Evolutionary conservation across 2,797 vertebrate species (phyloP), one percentile per base, ranked within the genome.

Genomic region (Tarsius wallacei): DNA sequence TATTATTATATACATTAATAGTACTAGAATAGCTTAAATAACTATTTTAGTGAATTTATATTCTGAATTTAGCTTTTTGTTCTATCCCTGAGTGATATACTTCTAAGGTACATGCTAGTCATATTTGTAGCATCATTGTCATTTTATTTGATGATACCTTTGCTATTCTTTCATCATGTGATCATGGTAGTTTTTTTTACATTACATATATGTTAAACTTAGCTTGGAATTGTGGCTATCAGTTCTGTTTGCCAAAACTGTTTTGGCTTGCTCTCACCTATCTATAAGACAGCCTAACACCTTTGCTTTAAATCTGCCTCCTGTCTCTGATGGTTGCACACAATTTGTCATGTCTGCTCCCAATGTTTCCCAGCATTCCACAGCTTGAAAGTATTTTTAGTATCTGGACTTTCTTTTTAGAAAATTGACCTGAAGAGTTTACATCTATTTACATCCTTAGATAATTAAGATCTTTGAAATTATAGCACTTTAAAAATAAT

Each of bases 321-420:
- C 42, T 70, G 13, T 78, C 82, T 61, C 17, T 57, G 57, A 82
- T n/a, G 9, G 55, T 87, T 31, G 19, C 42, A 61, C n/a, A 68
- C 28, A 94, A 70, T 59, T 96, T 84, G 61, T 71, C 66, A 85
- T 94, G 86, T 97, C 85, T 96, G 86, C 91, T 91, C 22, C 57
- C 85, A 16, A 47, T 90, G 59, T 77, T 95, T 96, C 77, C 63
- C 70, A 83, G 81, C 82, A 51, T 88, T 94, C 73, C 59, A 95
- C 76, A 94, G 94, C 89, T 97, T 96, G 94, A 96, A 95, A 33
- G 96, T 93, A 77, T 95, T 97, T 94, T 97, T 80, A 36, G 49
- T 96, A 31, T 95, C 49, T 87, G 59, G 31, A 84, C 26, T 93
- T 96, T 74, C 42, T 47, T 97, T 97, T 97, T 80, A 81, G 81